Evolutionary conservation across 2,113 vertebrate species (phyloP).

Genomic region (Malurus melanocephalus): DNA sequence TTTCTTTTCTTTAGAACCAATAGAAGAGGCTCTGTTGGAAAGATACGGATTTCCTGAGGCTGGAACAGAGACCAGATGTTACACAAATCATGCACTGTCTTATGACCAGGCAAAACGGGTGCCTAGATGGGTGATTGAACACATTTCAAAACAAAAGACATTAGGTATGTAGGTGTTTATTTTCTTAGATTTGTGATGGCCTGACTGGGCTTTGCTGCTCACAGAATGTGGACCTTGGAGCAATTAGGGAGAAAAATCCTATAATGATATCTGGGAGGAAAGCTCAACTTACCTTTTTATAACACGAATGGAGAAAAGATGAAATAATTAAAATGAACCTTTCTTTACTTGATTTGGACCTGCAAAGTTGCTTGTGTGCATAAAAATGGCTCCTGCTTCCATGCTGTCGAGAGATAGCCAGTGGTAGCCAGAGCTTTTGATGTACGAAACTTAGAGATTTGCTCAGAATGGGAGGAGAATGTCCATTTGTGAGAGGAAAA

Average conservation of each 20-base stretch:
- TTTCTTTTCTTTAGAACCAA: slow-evolving; percentile 51
- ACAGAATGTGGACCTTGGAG: neutral
- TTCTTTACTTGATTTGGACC: neutral
- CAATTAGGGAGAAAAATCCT: neutral
- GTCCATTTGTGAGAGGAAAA: neutral
- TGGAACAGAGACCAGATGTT: slow-evolving; percentile 73
- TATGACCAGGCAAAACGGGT: slow-evolving; percentile 80
- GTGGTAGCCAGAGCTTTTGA: neutral
- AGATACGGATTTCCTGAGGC: slow-evolving; percentile 78
- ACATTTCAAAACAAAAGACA: slow-evolving; percentile 77
- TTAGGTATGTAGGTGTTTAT: slow-evolving; percentile 63
- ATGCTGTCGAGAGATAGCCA: no score
- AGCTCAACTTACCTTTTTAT: neutral
- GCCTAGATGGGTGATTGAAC: slow-evolving; percentile 85
- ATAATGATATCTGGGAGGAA: neutral
- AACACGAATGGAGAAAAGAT: neutral
- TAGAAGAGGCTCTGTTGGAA: slow-evolving; percentile 62
- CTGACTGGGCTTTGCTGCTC: neutral
- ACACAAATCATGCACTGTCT: slow-evolving; percentile 81
- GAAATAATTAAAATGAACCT: neutral
- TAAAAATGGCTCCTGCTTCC: neutral
- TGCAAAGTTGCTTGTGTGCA: neutral
- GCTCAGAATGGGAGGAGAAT: neutral
- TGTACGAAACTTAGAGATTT: neutral
- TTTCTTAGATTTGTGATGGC: neutral